Evolutionary conservation across 2,888 invertebrate species (phyloP), one percentile per base, ranked within the genome.

Genomic region (Autographa pulchrina): DNA sequence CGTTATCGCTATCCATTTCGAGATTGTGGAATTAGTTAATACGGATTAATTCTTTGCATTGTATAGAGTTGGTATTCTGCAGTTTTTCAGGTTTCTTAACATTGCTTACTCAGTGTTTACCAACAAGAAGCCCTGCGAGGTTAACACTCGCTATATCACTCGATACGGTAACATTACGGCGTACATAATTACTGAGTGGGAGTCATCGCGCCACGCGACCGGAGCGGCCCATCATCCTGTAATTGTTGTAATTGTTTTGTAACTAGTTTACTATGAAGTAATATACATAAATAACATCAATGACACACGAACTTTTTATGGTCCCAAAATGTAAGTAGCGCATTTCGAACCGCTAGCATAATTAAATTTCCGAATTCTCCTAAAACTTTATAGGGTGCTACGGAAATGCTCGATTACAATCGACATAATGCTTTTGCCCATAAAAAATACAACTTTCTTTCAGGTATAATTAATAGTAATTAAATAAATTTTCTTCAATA

Each of bases 61-160:
- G n/a, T 1, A n/a, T n/a, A 6, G 48, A n/a, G 48, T 48, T 48
- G 48, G n/a, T 48, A n/a, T 48, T 48, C 48, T 48, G 48, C 14
- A 7, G 0, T 5, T 48, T 48, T 48, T 48, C n/a, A 48, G 48
- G n/a, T 48, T n/a, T 43, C 43, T 16, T 43, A 16, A 43, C 43
- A 43, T n/a, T 48, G 48, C n/a, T 48, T 48, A 48, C n/a, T 48
- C 48, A 48, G 16, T 48, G 48, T 48, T 48, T 48, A 48, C 48
- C 7, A 48, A 48, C 48, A 48, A n/a, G 48, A 48, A n/a, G 48
- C n/a, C 48, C 14, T 16, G 48, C n/a, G 48, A 48, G 48, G 48
- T 48, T 48, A 48, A 48, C n/a, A 48, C n/a, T n/a, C 48, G n/a
- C 48, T 48, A 48, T 25, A 25, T 48, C 48, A 48, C n/a, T n/a